Conservation (phyloP, 2,113 vertebrate species). For the Picathartes gymnocephalus region DNA sequence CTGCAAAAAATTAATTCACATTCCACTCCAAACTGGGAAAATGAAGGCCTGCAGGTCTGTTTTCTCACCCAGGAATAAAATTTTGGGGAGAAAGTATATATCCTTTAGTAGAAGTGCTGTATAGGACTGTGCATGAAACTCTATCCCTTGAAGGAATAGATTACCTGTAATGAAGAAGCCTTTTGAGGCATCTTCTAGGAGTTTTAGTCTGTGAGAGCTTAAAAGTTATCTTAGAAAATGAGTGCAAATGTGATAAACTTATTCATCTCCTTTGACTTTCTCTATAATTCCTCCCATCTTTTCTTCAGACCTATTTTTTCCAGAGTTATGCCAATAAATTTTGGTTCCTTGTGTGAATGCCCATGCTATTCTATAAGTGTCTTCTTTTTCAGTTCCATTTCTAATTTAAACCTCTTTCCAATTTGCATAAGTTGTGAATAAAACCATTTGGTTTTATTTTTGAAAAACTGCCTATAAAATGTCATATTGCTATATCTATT, state of each 20-base stretch:
- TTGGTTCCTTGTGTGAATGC: background rate
- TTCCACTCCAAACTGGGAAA: background rate
- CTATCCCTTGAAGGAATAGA: background rate
- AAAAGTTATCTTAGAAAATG: background rate
- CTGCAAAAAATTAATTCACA: background rate
- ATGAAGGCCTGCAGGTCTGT: background rate
- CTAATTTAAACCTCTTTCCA: background rate
- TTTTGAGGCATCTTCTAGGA: background rate
- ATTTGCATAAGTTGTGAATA: background rate
- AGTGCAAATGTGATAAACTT: background rate
- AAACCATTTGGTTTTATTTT: background rate
- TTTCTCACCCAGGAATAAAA: background rate
- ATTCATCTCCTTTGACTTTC: background rate
- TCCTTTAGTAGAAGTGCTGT: background rate
- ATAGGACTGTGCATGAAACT: background rate
- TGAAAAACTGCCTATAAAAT: background rate
- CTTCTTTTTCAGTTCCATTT: background rate
- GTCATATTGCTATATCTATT: background rate
- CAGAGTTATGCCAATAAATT: background rate
- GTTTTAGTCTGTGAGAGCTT: background rate
- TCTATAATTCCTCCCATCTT: background rate
- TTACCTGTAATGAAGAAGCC: background rate
- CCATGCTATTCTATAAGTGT: background rate
- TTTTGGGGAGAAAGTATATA: background rate
- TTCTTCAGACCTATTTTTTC: background rate